A percentile compares a stretch with the other conserved stretches of the same genome.
These are phyloP conservation scores for Chaetura pelagica DNA, from an alignment of 2,113 vertebrate genomes.

Conservation along the genomic window DNA sequence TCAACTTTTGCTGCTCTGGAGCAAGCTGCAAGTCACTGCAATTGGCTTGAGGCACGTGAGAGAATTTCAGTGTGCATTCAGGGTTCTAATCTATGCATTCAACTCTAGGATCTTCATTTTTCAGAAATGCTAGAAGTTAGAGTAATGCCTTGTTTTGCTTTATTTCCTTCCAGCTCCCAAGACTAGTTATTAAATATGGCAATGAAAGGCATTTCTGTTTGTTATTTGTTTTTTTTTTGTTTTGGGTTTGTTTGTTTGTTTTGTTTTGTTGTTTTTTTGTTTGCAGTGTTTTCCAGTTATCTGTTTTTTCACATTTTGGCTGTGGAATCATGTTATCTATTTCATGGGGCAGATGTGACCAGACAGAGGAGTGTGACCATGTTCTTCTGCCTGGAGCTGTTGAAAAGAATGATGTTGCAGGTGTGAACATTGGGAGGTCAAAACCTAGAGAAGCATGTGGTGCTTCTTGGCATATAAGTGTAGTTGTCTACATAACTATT, in stretches of 20 bases:
- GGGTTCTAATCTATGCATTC: neutral
- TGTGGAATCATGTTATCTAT: neutral
- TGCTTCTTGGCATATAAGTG: neutral
- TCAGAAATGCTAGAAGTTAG: neutral
- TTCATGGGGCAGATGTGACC: rapidly evolving
- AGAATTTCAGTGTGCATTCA: neutral
- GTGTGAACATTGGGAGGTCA: rapidly evolving
- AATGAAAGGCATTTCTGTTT: neutral
- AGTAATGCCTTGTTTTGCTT: neutral
- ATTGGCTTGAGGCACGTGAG: rapidly evolving
- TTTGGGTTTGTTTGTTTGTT: neutral
- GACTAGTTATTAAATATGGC: neutral
- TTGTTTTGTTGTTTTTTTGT: neutral
- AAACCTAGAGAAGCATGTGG: neutral
- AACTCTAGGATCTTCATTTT: neutral
- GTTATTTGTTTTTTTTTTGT: neutral
- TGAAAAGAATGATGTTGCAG: neutral
- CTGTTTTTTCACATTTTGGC: rapidly evolving
- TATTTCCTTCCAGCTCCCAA: neutral
- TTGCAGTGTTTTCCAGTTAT: neutral
- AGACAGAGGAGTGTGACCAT: rapidly evolving
- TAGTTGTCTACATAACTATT: neutral
- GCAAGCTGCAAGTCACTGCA: neutral
- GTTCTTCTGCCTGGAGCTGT: neutral
- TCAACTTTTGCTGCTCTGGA: neutral